phyloP scores from a whole-genome alignment of 2,113 vertebrate genomes.

The Sylvietta virens region DNA sequence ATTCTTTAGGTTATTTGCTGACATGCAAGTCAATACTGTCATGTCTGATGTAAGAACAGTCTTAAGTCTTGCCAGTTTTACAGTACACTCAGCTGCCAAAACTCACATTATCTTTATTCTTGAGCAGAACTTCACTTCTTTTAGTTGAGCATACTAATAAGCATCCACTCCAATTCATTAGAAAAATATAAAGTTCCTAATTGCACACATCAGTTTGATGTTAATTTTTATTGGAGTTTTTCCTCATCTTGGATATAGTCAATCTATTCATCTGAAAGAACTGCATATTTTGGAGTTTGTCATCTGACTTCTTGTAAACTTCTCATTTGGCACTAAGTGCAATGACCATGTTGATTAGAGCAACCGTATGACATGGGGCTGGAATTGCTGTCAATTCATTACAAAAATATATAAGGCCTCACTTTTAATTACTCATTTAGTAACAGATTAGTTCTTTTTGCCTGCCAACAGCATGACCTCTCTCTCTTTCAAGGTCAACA shows the following conservation, averaged over 20 bases:
- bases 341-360: conserved; percentile 79
- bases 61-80: neutral
- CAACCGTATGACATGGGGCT: conserved; percentile 60
- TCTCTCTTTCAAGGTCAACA: conserved; percentile 63
- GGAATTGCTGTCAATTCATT: conserved; percentile 82
- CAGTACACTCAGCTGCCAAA: neutral
- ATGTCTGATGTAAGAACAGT: neutral
- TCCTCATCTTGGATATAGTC: conserved; percentile 22
- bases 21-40: neutral
- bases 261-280: conserved; percentile 52
- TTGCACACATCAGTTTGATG: neutral
- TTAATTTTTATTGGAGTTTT: conserved; percentile 12
- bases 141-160: neutral
- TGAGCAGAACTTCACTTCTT: neutral
- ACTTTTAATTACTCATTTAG: conserved; percentile 84
- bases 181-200: conserved; percentile 3
- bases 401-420: conserved; percentile 84
- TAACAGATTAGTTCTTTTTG: conserved; percentile 73
- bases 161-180: neutral
- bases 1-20: neutral
- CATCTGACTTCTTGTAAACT: conserved; percentile 72
- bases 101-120: neutral
- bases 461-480: conserved; percentile 71
- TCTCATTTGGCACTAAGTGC: conserved; percentile 81
- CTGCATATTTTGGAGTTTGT: conserved; percentile 59